A percentile compares a stretch with the other conserved stretches of the same genome.
Evolutionary conservation across 2,113 vertebrate genomes (phyloP).

Genomic region (Prietella phreatophila): DNA sequence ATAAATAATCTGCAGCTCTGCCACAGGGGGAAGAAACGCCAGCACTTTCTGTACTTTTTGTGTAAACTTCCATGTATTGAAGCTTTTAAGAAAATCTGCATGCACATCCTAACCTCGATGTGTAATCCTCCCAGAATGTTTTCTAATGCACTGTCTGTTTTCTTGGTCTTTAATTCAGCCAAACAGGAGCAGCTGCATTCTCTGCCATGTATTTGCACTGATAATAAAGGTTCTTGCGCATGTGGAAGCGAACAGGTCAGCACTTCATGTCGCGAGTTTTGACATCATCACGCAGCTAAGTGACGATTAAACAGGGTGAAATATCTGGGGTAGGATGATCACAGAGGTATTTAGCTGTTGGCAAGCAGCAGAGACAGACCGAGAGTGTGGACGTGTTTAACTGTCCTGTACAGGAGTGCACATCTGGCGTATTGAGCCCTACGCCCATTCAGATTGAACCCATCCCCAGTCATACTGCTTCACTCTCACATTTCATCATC

Average conservation of each 20-base stretch:
- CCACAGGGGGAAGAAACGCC: neutral
- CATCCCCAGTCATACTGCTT: constrained; percentile 56
- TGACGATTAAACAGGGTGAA: neutral
- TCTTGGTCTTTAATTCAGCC: neutral
- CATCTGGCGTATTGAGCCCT: constrained; percentile 86
- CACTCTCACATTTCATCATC: constrained; percentile 91
- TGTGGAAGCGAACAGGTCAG: neutral
- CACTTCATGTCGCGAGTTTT: neutral
- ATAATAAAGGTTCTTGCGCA: neutral
- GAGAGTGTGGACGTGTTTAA: constrained; percentile 16
- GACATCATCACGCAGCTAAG: neutral
- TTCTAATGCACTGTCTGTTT: neutral
- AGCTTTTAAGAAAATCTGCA: neutral
- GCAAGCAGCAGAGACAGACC: neutral
- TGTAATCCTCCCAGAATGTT: neutral
- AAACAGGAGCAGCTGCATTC: neutral
- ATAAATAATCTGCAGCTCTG: neutral
- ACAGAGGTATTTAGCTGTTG: neutral
- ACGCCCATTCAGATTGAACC: constrained; percentile 72
- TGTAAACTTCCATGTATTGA: neutral
- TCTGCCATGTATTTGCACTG: neutral
- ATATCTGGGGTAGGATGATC: neutral
- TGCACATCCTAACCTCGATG: neutral
- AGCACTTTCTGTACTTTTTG: neutral
- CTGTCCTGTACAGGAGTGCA: constrained; percentile 74